Evolutionary conservation across 2,888 invertebrate species (phyloP), one percentile per base, ranked within the genome.

Genomic region (Sesia apiformis): DNA sequence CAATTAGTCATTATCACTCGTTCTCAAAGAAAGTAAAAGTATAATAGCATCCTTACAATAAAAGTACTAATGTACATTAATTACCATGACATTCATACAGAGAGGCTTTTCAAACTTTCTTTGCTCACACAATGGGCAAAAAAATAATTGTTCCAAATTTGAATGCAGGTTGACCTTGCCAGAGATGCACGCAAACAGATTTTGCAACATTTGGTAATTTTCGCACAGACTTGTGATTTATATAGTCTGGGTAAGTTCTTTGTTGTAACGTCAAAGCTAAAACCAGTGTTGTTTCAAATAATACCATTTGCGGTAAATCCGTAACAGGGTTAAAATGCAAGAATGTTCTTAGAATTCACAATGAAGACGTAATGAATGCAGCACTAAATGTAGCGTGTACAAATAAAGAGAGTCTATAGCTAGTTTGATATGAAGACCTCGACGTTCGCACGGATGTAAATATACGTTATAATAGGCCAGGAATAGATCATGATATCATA

Each of bases 401-500:
- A 40, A 52, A 52, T 23, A 23, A 38, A 50, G 38, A 50, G 50
- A 39, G 39, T 6, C 38, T 40, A 52, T n/a, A 40, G 7, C 0
- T 6, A 7, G 52, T 40, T 52, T 52, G 40, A 39, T 52, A 72
- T 78, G 77, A 80, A 81, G 77, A 78, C 77, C 76, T 80, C 78
- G 74, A 69, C 64, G 70, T 71, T 70, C 62, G 70, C 67, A 64
- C 66, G 70, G 71, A 77, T 77, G 72, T 70, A 74, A 74, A 77
- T 74, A 68, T 74, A 72, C 72, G 72, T 63, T 65, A 69, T 72
- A 74, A 74, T 64, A 63, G 69, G 73, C 78, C 71, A 71, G 70
- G 71, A 85, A 86, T 87, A 87, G 83, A 83, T 69, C 67, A 66
- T 86, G 84, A 86, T 81, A 81, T 85, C 83, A 86, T 80, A 78